Conservation (phyloP, 2,113 vertebrate species). For the Nannobrachium achirus region DNA sequence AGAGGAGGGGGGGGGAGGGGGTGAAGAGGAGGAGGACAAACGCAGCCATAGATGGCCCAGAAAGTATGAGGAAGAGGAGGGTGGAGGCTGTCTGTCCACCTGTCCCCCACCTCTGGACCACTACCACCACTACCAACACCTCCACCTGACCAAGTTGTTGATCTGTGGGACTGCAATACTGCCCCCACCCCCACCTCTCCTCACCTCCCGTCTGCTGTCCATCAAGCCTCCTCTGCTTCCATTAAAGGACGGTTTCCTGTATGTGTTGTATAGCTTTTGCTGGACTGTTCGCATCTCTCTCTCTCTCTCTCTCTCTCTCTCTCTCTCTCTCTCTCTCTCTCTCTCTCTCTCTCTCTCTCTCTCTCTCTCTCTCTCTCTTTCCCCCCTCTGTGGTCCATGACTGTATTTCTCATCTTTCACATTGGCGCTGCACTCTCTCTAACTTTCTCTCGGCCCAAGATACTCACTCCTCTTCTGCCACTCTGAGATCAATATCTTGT, state of each 20-base stretch:
- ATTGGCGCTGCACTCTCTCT: no score
- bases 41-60: constrained; percentile 33
- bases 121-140: constrained; percentile 9
- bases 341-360: constrained; percentile 10
- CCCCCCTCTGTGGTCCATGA: neutral
- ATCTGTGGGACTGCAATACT: constrained; percentile 54
- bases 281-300: constrained; percentile 49
- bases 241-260: constrained; percentile 64
- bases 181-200: constrained; percentile 17
- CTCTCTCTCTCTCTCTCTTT: constrained; percentile 2
- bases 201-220: constrained; percentile 15
- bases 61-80: constrained; percentile 3
- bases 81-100: constrained; percentile 40
- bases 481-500: neutral
- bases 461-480: no score
- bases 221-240: constrained; percentile 47
- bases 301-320: constrained; percentile 25
- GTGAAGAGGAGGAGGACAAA: neutral
- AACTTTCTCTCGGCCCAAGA: no score
- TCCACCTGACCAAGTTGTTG: constrained; percentile 34
- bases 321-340: neutral
- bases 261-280: constrained; percentile 74
- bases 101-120: constrained; percentile 7
- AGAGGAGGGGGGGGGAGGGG: constrained; percentile 27
- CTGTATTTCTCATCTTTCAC: no score